Percentiles rank a stretch among this genome's conserved stretches.
Conservation (phyloP, 2,113 vertebrate species). For the Aphyosemion australe region DNA sequence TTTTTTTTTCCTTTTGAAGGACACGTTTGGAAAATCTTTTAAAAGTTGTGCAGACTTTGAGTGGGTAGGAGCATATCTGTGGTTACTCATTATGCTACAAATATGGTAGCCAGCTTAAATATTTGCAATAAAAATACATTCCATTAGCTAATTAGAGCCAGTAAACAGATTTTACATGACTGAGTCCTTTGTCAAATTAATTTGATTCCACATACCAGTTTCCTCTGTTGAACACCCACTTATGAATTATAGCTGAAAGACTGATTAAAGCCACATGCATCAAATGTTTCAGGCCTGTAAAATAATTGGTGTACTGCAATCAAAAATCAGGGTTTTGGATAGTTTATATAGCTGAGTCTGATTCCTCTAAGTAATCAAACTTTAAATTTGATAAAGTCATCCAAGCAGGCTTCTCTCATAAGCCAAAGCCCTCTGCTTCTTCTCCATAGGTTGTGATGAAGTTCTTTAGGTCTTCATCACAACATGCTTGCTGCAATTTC, state of each 20-base stretch:
- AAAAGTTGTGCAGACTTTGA: slow-evolving; percentile 22
- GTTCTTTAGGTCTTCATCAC: too few species aligned
- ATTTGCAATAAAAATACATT: slow-evolving; percentile 61
- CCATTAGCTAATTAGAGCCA: slow-evolving; percentile 49
- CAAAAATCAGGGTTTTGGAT: too few species aligned
- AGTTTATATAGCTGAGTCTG: too few species aligned
- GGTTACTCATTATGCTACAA: slow-evolving; percentile 27
- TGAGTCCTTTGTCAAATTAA: slow-evolving; percentile 27
- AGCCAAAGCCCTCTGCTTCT: too few species aligned
- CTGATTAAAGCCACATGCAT: slow-evolving; percentile 43
- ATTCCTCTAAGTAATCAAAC: too few species aligned
- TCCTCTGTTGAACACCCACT: slow-evolving; percentile 55
- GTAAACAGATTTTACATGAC: slow-evolving; percentile 50
- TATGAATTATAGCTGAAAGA: slow-evolving; percentile 23
- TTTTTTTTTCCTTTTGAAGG: background rate
- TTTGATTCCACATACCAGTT: slow-evolving; percentile 22
- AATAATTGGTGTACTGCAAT: background rate
- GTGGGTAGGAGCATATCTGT: slow-evolving; percentile 17
- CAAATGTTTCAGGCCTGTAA: background rate
- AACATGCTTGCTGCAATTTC: too few species aligned
- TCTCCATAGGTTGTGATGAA: too few species aligned
- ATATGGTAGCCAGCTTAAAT: slow-evolving; percentile 45
- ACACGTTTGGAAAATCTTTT: slow-evolving; percentile 19
- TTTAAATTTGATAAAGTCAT: too few species aligned
- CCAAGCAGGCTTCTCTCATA: too few species aligned